A percentile compares a stretch with the other conserved stretches of the same genome.
These are phyloP conservation scores for Lordiphosa collinella DNA, from an alignment of 1,140 invertebrate species.

Conservation along the genomic window DNA sequence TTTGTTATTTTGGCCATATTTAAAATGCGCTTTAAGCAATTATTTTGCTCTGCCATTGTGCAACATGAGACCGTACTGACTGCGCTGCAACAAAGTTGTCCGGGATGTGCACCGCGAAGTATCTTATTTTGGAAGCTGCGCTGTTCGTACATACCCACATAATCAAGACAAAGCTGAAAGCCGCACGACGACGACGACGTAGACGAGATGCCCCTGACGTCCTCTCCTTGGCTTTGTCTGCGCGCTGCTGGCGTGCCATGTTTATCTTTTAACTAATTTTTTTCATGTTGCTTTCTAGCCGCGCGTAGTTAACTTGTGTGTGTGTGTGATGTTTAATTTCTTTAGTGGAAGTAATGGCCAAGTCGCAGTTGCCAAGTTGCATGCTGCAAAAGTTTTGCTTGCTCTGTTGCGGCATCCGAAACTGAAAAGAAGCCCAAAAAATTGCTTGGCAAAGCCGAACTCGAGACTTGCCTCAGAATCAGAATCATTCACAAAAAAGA, in stretches of 20 bases:
- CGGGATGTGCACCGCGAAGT: slow-evolving; percentile 41
- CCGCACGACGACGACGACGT: slow-evolving; percentile 58
- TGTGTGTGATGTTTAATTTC: slow-evolving; percentile 61
- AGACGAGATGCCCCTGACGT: not conserved
- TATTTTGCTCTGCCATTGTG: slow-evolving; percentile 67
- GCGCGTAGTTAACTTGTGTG: slow-evolving; percentile 58
- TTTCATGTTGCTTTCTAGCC: slow-evolving; percentile 61
- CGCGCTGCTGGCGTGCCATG: slow-evolving; percentile 68
- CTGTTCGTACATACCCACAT: slow-evolving; percentile 41
- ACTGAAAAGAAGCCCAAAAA: slow-evolving; percentile 26
- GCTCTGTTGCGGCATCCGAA: slow-evolving; percentile 19
- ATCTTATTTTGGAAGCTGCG: slow-evolving; percentile 54
- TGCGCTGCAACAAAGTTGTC: slow-evolving; percentile 59
- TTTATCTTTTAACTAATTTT: slow-evolving; percentile 78
- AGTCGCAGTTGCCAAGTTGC: slow-evolving; percentile 64
- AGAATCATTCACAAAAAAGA: too few relatives aligned
- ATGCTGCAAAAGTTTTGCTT: slow-evolving; percentile 49
- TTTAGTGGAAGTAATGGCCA: slow-evolving; percentile 64
- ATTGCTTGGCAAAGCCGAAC: slow-evolving; percentile 4
- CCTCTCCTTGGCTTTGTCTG: slow-evolving; percentile 45
- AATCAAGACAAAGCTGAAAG: slow-evolving; percentile 71
- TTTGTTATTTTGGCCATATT: slow-evolving; percentile 63
- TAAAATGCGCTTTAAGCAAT: slow-evolving; percentile 72
- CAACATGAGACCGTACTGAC: slow-evolving; percentile 34
- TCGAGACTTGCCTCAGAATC: too few relatives aligned